These are phyloP conservation scores for Calosoma granatense DNA, from an alignment of 1,140 invertebrate species.

Conservation along the genomic window DNA sequence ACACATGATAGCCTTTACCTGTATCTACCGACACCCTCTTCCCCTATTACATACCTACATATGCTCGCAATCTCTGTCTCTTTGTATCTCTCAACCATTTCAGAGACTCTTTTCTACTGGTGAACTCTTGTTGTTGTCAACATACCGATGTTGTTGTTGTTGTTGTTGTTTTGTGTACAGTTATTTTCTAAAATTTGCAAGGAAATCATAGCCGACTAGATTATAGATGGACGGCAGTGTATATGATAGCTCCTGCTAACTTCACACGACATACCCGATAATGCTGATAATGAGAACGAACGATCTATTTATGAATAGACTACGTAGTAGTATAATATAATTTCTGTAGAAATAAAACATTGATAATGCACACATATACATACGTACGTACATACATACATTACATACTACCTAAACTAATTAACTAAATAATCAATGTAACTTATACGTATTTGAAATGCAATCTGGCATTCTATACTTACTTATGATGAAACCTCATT, in stretches of 20 bases:
- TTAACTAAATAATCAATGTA: no score
- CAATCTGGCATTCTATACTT: not conserved
- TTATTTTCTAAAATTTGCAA: not conserved
- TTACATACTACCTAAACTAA: no score
- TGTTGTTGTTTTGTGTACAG: not conserved
- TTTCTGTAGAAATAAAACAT: no score
- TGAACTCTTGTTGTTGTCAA: not conserved
- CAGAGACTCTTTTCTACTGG: not conserved
- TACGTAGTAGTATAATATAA: no score
- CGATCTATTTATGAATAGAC: no score
- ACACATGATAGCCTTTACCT: no score
- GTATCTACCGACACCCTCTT: no score
- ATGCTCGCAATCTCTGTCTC: not conserved
- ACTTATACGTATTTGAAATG: not conserved
- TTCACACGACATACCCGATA: no score
- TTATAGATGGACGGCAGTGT: not conserved
- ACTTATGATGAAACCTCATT: not conserved
- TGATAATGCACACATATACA: no score
- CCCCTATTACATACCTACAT: conserved; percentile 13
- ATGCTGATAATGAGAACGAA: no score
- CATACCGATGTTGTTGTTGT: no score
- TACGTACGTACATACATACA: no score
- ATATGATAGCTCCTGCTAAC: not conserved
- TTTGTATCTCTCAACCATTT: not conserved
- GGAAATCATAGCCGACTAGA: not conserved